phyloP scores from a whole-genome alignment of 2,888 invertebrate genomes.

The Eumerus sabulonum region DNA sequence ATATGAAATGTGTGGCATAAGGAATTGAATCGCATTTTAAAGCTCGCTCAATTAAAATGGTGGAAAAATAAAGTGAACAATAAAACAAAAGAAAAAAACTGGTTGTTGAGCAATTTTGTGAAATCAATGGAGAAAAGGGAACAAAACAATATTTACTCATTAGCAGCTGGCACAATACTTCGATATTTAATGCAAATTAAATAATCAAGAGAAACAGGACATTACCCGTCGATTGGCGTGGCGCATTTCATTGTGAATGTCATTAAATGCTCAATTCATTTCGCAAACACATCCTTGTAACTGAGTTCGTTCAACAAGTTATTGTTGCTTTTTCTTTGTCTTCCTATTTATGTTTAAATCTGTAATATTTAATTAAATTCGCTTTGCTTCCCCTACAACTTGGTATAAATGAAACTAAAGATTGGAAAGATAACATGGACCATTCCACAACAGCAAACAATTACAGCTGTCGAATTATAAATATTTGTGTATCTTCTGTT shows the following conservation, averaged over 20 bases:
- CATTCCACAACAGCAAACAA: too few relatives aligned
- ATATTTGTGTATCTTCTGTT: too few relatives aligned
- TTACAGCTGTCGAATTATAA: too few relatives aligned
- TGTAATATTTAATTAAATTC: too few relatives aligned
- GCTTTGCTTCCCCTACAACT: too few relatives aligned
- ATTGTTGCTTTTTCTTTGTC: too few relatives aligned
- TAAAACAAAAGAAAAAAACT: background rate
- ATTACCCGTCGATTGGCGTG: background rate
- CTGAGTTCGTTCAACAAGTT: slow-evolving; percentile 1
- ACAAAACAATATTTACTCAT: slow-evolving; percentile 17
- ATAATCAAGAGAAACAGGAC: background rate
- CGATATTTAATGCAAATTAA: background rate
- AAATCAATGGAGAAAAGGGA: too few relatives aligned
- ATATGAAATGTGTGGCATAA: slow-evolving; percentile 16
- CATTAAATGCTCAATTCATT: too few relatives aligned
- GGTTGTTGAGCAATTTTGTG: background rate
- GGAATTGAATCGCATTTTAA: slow-evolving; percentile 1
- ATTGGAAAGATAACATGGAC: too few relatives aligned
- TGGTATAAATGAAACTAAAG: too few relatives aligned
- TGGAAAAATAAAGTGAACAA: background rate
- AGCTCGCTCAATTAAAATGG: slow-evolving; percentile 5
- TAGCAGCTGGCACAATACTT: background rate
- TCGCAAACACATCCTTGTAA: background rate
- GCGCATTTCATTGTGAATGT: too few relatives aligned
- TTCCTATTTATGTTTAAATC: too few relatives aligned